Evolutionary conservation across 1,140 invertebrate species (phyloP).

Genomic region (Bombus superbus): DNA sequence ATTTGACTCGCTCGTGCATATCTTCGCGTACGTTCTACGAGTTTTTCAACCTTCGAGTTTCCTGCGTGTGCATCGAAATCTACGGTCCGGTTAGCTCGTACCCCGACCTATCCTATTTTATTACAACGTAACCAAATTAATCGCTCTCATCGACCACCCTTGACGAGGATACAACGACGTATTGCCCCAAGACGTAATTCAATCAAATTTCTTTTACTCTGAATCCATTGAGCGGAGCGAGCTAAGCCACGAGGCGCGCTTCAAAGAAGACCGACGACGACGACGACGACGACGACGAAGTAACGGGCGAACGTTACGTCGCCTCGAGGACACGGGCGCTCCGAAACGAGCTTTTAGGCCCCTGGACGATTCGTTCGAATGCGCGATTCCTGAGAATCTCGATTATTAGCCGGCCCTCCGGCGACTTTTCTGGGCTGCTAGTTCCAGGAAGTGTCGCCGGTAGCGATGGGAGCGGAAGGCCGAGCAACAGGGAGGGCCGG

Average conservation of each 20-base stretch:
- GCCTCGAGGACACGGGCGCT: neutral
- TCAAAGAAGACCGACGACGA: neutral
- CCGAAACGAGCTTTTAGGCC: neutral
- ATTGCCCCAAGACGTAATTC: neutral
- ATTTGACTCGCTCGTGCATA: too few relatives aligned
- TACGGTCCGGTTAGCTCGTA: too few relatives aligned
- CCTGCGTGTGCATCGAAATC: too few relatives aligned
- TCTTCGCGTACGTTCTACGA: too few relatives aligned
- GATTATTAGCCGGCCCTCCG: neutral
- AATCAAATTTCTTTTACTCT: neutral
- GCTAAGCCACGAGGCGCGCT: neutral
- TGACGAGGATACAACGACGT: too few relatives aligned
- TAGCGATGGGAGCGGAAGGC: neutral
- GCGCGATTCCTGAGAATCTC: constrained; percentile 23
- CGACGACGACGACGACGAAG: neutral
- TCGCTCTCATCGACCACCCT: neutral
- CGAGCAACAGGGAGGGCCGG: neutral
- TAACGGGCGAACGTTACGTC: neutral
- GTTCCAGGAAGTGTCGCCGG: constrained; percentile 39
- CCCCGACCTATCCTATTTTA: too few relatives aligned
- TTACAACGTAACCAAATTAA: neutral
- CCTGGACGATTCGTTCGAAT: neutral
- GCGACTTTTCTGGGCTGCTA: constrained; percentile 9
- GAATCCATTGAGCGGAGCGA: neutral
- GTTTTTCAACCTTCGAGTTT: too few relatives aligned